Evolutionary conservation across 2,888 invertebrate genomes (phyloP).

Genomic region (Brachyopa scutellaris): DNA sequence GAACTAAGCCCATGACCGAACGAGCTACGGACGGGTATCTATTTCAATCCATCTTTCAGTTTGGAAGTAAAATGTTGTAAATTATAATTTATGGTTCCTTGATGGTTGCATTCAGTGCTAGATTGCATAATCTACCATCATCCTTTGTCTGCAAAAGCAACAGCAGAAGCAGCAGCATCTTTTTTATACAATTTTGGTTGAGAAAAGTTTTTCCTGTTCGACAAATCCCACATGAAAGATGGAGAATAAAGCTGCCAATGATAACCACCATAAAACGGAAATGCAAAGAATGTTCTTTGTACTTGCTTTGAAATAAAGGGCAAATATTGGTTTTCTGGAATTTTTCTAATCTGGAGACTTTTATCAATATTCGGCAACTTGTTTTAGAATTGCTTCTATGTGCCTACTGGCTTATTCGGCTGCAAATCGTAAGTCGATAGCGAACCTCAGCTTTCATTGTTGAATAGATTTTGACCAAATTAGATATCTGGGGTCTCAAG

Average conservation of each 20-base stretch:
- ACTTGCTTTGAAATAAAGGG: too few relatives aligned
- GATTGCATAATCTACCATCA: slow-evolving; percentile 59
- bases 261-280: slow-evolving; percentile 22
- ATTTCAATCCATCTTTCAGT: slow-evolving; percentile 19
- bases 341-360: too few relatives aligned
- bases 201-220: slow-evolving; percentile 19
- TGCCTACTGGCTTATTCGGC: too few relatives aligned
- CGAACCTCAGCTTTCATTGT: too few relatives aligned
- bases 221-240: slow-evolving; percentile 59
- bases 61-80: slow-evolving; percentile 54
- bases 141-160: slow-evolving; percentile 15
- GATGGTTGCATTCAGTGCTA: slow-evolving; percentile 38
- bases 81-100: slow-evolving; percentile 61
- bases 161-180: not conserved
- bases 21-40: too few relatives aligned
- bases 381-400: too few relatives aligned
- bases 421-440: too few relatives aligned
- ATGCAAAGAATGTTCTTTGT: slow-evolving; percentile 7
- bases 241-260: slow-evolving; percentile 56
- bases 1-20: slow-evolving; percentile 4
- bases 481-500: too few relatives aligned
- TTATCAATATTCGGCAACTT: too few relatives aligned
- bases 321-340: too few relatives aligned
- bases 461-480: too few relatives aligned
- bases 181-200: not conserved